phyloP scores from a whole-genome alignment of 2,797 vertebrate genomes.

The Schizothorax lantsangensis region DNA sequence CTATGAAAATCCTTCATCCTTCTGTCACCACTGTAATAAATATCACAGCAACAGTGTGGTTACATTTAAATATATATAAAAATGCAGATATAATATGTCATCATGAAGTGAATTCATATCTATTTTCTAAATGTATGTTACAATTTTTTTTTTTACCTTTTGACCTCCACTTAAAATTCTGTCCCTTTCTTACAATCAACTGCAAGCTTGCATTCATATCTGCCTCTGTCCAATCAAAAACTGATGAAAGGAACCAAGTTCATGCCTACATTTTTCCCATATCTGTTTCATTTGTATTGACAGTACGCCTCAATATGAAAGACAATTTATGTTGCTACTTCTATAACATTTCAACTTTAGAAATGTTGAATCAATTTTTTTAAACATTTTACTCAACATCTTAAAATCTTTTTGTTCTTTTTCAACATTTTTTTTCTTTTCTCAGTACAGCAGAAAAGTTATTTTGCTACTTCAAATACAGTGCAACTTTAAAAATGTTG shows the following conservation, averaged over 20 bases:
- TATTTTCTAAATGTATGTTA: not conserved
- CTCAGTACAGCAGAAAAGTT: too few species aligned
- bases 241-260: not conserved
- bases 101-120: constrained; percentile 42
- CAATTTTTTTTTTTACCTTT: not conserved
- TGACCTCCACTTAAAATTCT: not conserved
- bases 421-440: too few species aligned
- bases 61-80: not conserved
- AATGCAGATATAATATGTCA: not conserved
- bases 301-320: too few species aligned
- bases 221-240: not conserved
- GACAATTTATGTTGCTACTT: not conserved
- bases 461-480: too few species aligned
- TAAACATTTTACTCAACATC: not conserved
- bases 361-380: too few species aligned
- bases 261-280: not conserved
- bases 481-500: too few species aligned
- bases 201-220: not conserved
- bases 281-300: too few species aligned
- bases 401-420: not conserved
- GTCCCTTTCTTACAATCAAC: not conserved
- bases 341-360: not conserved
- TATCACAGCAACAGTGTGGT: constrained; percentile 48
- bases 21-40: constrained; percentile 63
- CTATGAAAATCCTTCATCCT: constrained; percentile 30